A percentile compares a stretch with the other conserved stretches of the same genome.
These are phyloP conservation scores for Nycticryphes semicollaris DNA, from an alignment of 2,113 vertebrate genomes.

Conservation along the genomic window DNA sequence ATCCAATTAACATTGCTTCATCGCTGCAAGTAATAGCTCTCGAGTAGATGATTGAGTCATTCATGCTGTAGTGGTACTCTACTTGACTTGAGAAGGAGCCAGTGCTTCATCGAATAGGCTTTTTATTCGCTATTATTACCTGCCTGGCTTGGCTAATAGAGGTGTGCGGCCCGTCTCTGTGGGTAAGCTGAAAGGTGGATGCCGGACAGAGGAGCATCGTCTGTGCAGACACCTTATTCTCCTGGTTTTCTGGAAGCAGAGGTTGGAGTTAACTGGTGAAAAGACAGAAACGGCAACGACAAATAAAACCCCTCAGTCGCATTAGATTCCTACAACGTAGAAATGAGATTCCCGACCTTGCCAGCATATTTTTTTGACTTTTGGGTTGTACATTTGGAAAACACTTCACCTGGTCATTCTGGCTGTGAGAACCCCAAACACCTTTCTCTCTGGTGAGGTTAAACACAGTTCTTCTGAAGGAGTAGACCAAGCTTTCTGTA, in stretches of 20 bases:
- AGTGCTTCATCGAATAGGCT: conserved; percentile 54
- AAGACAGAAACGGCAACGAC: conserved; percentile 8
- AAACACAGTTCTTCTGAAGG: not conserved
- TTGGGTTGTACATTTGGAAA: not conserved
- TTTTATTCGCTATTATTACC: conserved; percentile 68
- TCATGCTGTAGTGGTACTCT: conserved; percentile 71
- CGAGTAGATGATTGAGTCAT: conserved; percentile 76
- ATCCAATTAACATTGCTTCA: conserved; percentile 89
- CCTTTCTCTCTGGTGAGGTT: not conserved
- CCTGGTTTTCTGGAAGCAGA: conserved; percentile 35
- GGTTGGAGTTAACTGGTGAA: not conserved
- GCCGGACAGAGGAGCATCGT: not conserved
- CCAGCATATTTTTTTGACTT: not conserved
- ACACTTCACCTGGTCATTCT: not conserved
- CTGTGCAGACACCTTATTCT: not conserved
- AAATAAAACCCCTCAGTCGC: not conserved
- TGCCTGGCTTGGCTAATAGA: conserved; percentile 48
- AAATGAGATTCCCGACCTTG: not conserved
- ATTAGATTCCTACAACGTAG: not conserved
- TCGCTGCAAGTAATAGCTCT: conserved; percentile 75
- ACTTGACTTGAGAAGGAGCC: conserved; percentile 69
- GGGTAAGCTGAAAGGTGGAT: not conserved
- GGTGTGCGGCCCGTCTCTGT: not conserved
- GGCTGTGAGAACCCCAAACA: not conserved
- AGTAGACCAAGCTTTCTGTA: not conserved